Evolutionary conservation across 2,888 invertebrate genomes (phyloP).

Genomic region (Antitype chi): DNA sequence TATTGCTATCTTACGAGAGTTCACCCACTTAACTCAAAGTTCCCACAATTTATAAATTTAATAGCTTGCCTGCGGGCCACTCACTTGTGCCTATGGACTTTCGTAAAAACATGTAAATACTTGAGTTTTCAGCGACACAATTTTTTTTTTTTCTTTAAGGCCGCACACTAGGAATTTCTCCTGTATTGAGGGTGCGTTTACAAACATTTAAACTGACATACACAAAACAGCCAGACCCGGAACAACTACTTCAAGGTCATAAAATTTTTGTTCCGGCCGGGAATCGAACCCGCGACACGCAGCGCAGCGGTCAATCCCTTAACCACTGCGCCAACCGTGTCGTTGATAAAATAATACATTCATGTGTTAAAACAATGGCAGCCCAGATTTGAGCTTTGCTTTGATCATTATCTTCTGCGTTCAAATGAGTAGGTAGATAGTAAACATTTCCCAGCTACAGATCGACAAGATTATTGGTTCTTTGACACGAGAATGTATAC

Average conservation of each 20-base stretch:
- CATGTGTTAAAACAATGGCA: neutral
- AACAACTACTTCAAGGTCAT: too few relatives aligned
- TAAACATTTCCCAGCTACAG: neutral
- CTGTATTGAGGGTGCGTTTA: too few relatives aligned
- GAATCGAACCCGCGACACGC: too few relatives aligned
- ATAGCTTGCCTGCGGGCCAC: slow-evolving; percentile 15
- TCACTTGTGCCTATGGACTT: slow-evolving; percentile 14
- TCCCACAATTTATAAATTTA: slow-evolving; percentile 43
- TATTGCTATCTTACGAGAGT: slow-evolving; percentile 48
- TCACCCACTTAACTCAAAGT: slow-evolving; percentile 36
- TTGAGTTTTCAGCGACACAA: neutral
- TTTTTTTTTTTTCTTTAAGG: too few relatives aligned
- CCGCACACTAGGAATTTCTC: too few relatives aligned
- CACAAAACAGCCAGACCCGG: too few relatives aligned
- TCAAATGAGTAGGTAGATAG: neutral
- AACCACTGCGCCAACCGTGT: too few relatives aligned
- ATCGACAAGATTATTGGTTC: neutral
- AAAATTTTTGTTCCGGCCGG: too few relatives aligned
- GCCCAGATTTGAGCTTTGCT: neutral
- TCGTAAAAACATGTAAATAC: slow-evolving; percentile 20
- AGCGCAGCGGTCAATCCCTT: too few relatives aligned
- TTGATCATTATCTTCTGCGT: neutral
- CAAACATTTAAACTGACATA: too few relatives aligned
- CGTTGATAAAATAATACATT: neutral
- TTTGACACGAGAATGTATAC: neutral